A percentile compares a stretch with the other conserved stretches of the same genome.
phyloP scores from a whole-genome alignment of 2,888 invertebrate species.

The Nudaria mundana region DNA sequence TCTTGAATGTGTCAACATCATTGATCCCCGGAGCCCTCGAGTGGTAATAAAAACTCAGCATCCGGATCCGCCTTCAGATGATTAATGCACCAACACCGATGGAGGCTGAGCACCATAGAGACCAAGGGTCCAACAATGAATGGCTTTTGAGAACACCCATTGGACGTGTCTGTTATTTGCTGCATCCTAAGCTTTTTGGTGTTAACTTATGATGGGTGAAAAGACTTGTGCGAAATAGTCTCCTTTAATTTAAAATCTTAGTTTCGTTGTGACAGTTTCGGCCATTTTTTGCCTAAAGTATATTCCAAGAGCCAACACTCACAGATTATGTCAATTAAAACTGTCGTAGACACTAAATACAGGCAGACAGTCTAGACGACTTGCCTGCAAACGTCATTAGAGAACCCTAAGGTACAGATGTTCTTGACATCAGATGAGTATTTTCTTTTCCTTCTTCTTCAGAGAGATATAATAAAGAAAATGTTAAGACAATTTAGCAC shows the following conservation, averaged over 20 bases:
- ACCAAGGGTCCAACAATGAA: slow-evolving; percentile 33
- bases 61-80: slow-evolving; percentile 33
- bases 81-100: slow-evolving; percentile 39
- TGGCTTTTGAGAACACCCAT: slow-evolving; percentile 27
- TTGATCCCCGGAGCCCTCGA: slow-evolving; percentile 35
- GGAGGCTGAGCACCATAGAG: slow-evolving; percentile 23
- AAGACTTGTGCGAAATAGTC: slow-evolving; percentile 2
- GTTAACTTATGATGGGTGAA: slow-evolving; percentile 11
- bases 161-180: slow-evolving; percentile 30
- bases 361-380: too few relatives aligned
- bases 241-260: background rate
- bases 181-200: slow-evolving; percentile 14
- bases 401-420: too few relatives aligned
- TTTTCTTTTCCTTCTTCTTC: too few relatives aligned
- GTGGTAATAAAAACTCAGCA: slow-evolving; percentile 37
- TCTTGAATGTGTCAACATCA: slow-evolving; percentile 9
- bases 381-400: too few relatives aligned
- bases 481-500: too few relatives aligned
- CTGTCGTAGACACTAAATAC: too few relatives aligned
- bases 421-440: too few relatives aligned
- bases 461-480: too few relatives aligned
- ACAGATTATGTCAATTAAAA: too few relatives aligned
- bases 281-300: too few relatives aligned
- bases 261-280: too few relatives aligned
- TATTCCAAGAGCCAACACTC: too few relatives aligned